Percentiles rank a stretch among this genome's conserved stretches.
phyloP scores from a whole-genome alignment of 2,113 vertebrate genomes.

The Tiliqua scincoides region DNA sequence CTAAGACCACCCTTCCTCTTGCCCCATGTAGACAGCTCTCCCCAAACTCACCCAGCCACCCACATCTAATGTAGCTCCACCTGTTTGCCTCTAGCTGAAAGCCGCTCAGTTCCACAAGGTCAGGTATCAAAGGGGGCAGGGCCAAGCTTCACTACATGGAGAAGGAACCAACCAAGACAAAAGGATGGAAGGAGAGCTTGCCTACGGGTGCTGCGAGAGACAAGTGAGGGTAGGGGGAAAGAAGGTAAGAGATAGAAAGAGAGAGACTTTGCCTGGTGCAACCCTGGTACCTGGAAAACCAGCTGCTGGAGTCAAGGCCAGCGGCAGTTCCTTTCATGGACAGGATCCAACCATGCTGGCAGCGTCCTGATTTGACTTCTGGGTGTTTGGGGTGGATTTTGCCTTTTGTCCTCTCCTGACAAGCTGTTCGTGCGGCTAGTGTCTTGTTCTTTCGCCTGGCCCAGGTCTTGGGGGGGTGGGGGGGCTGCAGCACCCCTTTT shows the following conservation, averaged over 20 bases:
- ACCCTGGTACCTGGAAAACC: constrained; percentile 82
- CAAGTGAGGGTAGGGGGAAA: constrained; percentile 28
- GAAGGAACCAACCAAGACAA: constrained; percentile 71
- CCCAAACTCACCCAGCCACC: neutral
- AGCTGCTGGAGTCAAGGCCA: constrained; percentile 75
- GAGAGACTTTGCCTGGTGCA: constrained; percentile 72
- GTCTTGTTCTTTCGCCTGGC: constrained; percentile 66
- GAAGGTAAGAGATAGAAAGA: constrained; percentile 49
- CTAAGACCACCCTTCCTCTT: constrained; percentile 4
- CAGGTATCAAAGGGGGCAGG: neutral
- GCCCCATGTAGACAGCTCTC: constrained; percentile 2
- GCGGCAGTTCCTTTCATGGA: constrained; percentile 71
- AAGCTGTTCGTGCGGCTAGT: constrained; percentile 70
- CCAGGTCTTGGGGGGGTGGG: constrained; percentile 67
- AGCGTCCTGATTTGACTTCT: constrained; percentile 71
- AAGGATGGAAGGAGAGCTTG: constrained; percentile 70
- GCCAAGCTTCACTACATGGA: constrained; percentile 38
- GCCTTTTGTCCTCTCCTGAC: constrained; percentile 67
- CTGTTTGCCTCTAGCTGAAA: neutral
- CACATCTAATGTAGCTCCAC: neutral
- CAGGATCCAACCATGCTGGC: constrained; percentile 73
- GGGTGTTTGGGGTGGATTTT: constrained; percentile 22
- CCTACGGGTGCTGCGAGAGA: constrained; percentile 63
- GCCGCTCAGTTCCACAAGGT: constrained; percentile 19
- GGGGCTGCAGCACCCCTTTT: constrained; percentile 68